A percentile compares a stretch with the other conserved stretches of the same genome.
Evolutionary conservation across 2,888 invertebrate genomes (phyloP).

Genomic region (Hedychridium roseum): DNA sequence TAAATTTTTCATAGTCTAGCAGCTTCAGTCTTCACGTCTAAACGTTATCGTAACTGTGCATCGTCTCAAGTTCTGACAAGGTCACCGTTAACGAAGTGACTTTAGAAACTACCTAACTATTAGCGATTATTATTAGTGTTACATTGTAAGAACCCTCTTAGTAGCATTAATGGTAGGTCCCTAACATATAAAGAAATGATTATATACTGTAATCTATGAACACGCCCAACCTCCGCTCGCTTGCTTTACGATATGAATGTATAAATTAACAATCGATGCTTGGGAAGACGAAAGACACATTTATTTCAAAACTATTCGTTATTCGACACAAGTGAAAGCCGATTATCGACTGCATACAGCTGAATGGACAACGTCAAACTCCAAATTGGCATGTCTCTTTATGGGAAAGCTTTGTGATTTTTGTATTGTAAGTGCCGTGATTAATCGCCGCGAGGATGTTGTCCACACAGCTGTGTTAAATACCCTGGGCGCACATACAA

Average conservation of each 20-base stretch:
- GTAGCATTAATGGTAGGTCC: conserved; percentile 51
- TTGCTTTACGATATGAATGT: conserved; percentile 60
- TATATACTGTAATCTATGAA: conserved; percentile 53
- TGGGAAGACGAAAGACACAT: conserved; percentile 25
- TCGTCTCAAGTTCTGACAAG: conserved; percentile 29
- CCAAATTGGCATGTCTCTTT: conserved; percentile 6
- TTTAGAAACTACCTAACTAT: conserved; percentile 28
- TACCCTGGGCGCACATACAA: conserved; percentile 30
- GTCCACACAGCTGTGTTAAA: conserved; percentile 35
- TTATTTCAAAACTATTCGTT: conserved; percentile 43
- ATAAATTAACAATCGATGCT: conserved; percentile 48
- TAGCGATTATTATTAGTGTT: conserved; percentile 50
- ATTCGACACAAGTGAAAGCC: conserved; percentile 17
- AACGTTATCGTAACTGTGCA: conserved; percentile 31
- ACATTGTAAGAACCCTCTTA: conserved; percentile 48
- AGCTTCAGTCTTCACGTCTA: no score
- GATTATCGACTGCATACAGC: conserved; percentile 27
- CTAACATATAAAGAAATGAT: conserved; percentile 49
- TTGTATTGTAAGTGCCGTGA: conserved; percentile 30
- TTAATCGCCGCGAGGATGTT: conserved; percentile 19
- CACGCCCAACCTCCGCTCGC: conserved; percentile 54
- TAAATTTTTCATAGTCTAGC: no score
- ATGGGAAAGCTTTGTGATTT: conserved; percentile 33
- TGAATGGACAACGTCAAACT: conserved; percentile 31
- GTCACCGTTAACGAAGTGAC: conserved; percentile 37